A percentile compares a stretch with the other conserved stretches of the same genome.
Conservation (phyloP, 2,888 invertebrate species). For the Cantharis rufa region DNA sequence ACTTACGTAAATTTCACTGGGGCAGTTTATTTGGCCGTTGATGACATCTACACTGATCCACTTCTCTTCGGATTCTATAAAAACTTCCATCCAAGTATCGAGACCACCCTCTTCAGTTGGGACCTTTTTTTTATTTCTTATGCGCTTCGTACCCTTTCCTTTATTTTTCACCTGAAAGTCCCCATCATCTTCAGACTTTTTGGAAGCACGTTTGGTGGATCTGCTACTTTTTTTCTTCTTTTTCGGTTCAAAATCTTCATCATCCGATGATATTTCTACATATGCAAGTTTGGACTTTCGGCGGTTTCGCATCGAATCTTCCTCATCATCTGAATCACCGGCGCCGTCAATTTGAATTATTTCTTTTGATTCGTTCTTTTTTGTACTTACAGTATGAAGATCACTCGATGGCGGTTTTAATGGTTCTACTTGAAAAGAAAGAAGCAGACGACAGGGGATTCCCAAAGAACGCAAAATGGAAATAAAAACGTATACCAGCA, state of each 20-base stretch:
- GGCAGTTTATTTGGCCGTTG: slow-evolving; percentile 74
- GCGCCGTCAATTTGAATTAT: not conserved
- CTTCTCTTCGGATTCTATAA: slow-evolving; percentile 79
- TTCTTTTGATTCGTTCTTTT: slow-evolving; percentile 17
- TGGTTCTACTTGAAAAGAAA: slow-evolving; percentile 78
- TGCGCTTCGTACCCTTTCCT: slow-evolving; percentile 63
- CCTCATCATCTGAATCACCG: not conserved
- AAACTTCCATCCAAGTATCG: slow-evolving; percentile 88
- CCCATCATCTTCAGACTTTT: not conserved
- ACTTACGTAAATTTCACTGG: slow-evolving; percentile 76
- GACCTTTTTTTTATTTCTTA: slow-evolving; percentile 51
- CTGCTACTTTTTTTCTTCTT: not conserved
- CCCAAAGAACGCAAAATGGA: slow-evolving; percentile 78
- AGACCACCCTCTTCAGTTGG: slow-evolving; percentile 54
- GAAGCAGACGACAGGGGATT: slow-evolving; percentile 77
- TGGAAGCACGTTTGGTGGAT: not conserved
- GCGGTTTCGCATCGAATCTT: not conserved
- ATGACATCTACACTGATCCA: slow-evolving; percentile 86
- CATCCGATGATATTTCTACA: not conserved
- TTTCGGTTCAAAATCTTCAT: not conserved
- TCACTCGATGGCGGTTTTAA: slow-evolving; percentile 69
- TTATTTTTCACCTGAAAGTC: slow-evolving; percentile 37
- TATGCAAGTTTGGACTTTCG: not conserved
- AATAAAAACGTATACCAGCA: slow-evolving; percentile 76
- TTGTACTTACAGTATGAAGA: slow-evolving; percentile 64